phyloP scores from a whole-genome alignment of 2,113 vertebrate genomes.

The Paraplagusia blochii region DNA sequence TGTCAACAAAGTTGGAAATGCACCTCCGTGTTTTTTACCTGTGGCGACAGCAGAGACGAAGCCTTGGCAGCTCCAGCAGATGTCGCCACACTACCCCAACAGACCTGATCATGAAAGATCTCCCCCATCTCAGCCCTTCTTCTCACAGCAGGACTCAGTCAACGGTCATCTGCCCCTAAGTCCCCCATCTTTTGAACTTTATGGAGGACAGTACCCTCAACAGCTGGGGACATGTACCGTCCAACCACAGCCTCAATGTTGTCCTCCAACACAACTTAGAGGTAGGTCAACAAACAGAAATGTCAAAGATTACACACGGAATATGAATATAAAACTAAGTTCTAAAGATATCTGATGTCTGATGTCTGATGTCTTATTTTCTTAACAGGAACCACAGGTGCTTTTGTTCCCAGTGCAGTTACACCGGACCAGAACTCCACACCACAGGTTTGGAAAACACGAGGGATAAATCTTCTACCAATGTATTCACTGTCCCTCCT shows the following conservation, averaged over 20 bases:
- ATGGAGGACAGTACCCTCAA: slow-evolving; percentile 15
- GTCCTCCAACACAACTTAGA: slow-evolving; percentile 7
- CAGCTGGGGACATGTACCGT: neutral
- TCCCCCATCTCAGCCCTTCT: slow-evolving; percentile 6
- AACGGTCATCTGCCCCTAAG: slow-evolving; percentile 30
- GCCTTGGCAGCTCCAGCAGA: slow-evolving; percentile 1
- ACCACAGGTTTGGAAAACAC: too few relatives aligned
- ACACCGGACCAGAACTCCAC: slow-evolving; percentile 19
- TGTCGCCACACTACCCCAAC: slow-evolving; percentile 12
- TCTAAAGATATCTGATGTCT: too few relatives aligned
- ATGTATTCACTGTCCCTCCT: too few relatives aligned
- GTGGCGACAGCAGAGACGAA: neutral
- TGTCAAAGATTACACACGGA: too few relatives aligned
- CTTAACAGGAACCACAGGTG: slow-evolving; percentile 38
- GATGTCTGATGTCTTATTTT: neutral
- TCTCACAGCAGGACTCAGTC: slow-evolving; percentile 16
- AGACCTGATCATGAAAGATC: slow-evolving; percentile 6
- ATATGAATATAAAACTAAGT: too few relatives aligned
- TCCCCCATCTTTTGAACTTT: slow-evolving; percentile 5
- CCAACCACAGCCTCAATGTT: slow-evolving; percentile 50
- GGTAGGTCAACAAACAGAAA: slow-evolving; percentile 41
- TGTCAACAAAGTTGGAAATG: neutral
- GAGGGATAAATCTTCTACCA: too few relatives aligned
- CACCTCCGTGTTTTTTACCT: slow-evolving; percentile 38
- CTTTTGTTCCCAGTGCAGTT: slow-evolving; percentile 29